phyloP scores from a whole-genome alignment of 1,140 invertebrate species.

The Euwallacea fornicatus region DNA sequence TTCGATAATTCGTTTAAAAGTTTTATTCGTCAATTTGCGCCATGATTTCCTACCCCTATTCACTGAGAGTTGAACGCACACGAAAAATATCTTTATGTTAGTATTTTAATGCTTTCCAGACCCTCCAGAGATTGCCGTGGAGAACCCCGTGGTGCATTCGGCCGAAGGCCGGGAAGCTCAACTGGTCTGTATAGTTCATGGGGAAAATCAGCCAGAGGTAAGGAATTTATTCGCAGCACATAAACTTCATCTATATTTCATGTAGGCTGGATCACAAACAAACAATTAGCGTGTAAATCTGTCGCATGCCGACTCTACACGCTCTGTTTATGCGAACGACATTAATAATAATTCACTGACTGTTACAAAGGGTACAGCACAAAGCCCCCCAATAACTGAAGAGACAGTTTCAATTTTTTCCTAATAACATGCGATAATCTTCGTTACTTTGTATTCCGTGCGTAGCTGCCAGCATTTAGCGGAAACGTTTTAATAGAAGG shows the following conservation, averaged over 20 bases:
- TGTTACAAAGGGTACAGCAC: not conserved
- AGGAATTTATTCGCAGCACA: conserved; percentile 37
- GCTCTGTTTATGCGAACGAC: not conserved
- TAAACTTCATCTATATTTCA: too few relatives aligned
- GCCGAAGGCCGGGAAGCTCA: conserved; percentile 68
- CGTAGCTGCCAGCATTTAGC: conserved; percentile 17
- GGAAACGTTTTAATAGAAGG: conserved; percentile 23
- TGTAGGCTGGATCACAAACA: not conserved
- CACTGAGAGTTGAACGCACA: too few relatives aligned
- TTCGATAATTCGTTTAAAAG: too few relatives aligned
- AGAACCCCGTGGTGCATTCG: conserved; percentile 65
- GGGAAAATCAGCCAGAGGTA: conserved; percentile 66
- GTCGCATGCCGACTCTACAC: not conserved
- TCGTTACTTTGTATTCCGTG: conserved; percentile 17
- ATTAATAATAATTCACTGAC: not conserved
- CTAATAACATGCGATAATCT: not conserved
- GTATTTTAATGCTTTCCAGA: conserved; percentile 41
- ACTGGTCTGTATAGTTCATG: conserved; percentile 68
- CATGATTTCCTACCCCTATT: not conserved
- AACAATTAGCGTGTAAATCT: conserved; percentile 1
- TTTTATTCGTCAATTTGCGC: not conserved
- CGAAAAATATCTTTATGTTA: not conserved
- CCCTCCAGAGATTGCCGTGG: conserved; percentile 66
- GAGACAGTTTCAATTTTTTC: too few relatives aligned
- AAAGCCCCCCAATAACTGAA: not conserved